Base-by-base conservation (phyloP, 2,113 vertebrate genomes). In the Probosciger aterrimus region DNA sequence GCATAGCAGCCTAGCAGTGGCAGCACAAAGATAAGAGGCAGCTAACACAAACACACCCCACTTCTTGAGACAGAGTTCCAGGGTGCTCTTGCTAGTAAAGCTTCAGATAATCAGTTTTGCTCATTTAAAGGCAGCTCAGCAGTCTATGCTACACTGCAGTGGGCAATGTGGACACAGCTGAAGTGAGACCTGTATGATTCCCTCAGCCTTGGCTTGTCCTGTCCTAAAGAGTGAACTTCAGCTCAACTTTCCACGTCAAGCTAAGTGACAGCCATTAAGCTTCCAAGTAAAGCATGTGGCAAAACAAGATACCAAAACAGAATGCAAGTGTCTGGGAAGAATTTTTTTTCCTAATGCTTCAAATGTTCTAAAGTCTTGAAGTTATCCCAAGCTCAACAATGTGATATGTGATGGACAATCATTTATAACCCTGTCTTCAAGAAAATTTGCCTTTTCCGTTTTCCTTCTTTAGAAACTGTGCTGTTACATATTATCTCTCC, bases 401-500 rank as follows among this genome's bases (percentile, higher is more conserved):
- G 17, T 75, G 55, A 52, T 67, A 19, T 70, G 68, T 69, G 44
- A 67, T 70, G 52, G 25, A 82, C 31, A 69, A 83, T 47, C 44
- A 52, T 90, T 81, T 46, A 52, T 50, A 35, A 62, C 67, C 62
- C 50, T 30, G 19, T 70, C 92, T 87, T 94, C n/a, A 82, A 86
- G 69, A 78, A 83, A 91, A 86, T 75, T 67, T 82, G 74, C n/a
- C 20, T 94, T 86, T 78, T 91, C 53, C 30, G 2, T 78, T 94
- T 86, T 85, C 30, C n/a, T 82, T 78, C 76, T 88, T 79, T 68
- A 81, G 90, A 93, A 93, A 70, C 7, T 0, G 0, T 39, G 30
- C 18, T 71, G 74, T 60, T 59, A n/a, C 44, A 69, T 53, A 91
- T 76, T 96, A 96, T 94, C 90, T 94, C 81, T 87, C 65, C 81